These are phyloP conservation scores for Brienomyrus longianalis DNA, from an alignment of 2,113 vertebrate species.

Conservation along the genomic window DNA sequence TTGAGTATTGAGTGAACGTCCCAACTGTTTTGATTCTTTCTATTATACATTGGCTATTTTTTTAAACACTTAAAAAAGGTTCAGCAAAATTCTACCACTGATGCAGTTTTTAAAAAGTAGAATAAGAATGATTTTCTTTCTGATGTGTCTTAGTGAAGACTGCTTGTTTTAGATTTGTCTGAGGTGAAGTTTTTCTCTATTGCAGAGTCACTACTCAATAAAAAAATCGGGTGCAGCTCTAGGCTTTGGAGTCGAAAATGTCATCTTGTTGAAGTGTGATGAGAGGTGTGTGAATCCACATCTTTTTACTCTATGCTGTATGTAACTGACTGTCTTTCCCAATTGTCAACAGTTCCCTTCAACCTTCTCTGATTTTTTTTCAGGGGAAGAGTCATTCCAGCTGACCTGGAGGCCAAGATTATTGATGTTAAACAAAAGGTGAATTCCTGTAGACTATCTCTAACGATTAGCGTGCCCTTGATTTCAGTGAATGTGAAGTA, in stretches of 20 bases:
- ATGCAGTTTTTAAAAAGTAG: background rate
- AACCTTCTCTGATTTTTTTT: conserved; percentile 42
- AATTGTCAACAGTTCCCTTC: conserved; percentile 43
- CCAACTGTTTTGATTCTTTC: background rate
- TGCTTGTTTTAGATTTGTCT: background rate
- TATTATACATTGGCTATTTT: background rate
- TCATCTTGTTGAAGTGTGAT: conserved; percentile 87
- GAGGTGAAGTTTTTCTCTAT: conserved; percentile 25
- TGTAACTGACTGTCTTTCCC: background rate
- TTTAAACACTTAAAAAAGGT: background rate
- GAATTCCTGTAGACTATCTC: conserved; percentile 26
- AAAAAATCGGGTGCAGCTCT: conserved; percentile 93
- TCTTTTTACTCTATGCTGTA: background rate
- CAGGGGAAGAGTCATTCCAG: conserved; percentile 94
- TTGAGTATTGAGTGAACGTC: background rate
- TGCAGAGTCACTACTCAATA: conserved; percentile 97
- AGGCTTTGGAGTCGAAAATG: conserved; percentile 94
- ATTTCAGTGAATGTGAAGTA: background rate
- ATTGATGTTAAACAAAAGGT: conserved; percentile 92
- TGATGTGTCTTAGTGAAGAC: background rate
- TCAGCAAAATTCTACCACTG: background rate
- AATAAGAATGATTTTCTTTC: background rate
- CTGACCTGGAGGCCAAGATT: conserved; percentile 94
- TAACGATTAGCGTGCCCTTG: background rate
- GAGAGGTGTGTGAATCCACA: conserved; percentile 69